Evolutionary conservation across 2,797 vertebrate species (phyloP).

Genomic region (Decapterus maruadsi): DNA sequence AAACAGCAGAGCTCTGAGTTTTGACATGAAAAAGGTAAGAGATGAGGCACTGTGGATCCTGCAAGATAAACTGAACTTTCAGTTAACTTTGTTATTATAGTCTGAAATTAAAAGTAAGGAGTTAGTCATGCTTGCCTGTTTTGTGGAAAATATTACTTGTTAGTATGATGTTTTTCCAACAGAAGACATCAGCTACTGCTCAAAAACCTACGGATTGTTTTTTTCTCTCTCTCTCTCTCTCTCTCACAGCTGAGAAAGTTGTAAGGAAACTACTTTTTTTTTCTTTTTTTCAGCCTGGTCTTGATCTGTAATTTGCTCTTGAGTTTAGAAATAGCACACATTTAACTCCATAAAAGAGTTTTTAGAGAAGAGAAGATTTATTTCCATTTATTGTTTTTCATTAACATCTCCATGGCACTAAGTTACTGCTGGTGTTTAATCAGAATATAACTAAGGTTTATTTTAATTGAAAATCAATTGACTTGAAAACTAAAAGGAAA

Average conservation of each 20-base stretch:
- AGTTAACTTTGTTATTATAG: conserved; percentile 2
- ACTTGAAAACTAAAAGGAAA: not conserved
- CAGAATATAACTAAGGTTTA: not conserved
- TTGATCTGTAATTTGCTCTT: not conserved
- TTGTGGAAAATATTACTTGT: conserved; percentile 22
- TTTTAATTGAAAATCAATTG: not conserved
- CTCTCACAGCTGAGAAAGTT: not conserved
- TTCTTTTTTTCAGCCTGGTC: not conserved
- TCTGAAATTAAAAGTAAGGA: not conserved
- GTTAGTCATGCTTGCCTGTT: conserved; percentile 8
- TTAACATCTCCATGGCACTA: not conserved
- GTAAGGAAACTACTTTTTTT: not conserved
- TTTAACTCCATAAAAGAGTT: not conserved
- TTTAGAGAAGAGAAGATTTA: not conserved
- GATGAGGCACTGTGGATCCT: conserved; percentile 23
- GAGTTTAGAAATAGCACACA: not conserved
- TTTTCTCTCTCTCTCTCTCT: not conserved
- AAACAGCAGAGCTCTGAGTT: conserved; percentile 73
- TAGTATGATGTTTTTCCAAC: conserved; percentile 11
- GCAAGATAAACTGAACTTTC: conserved; percentile 17
- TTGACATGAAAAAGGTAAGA: conserved; percentile 81
- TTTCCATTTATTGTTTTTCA: not conserved
- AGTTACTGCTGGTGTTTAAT: not conserved
- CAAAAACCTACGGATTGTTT: not conserved
- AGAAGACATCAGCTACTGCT: not conserved